Evolutionary conservation across 2,888 invertebrate genomes (phyloP), one percentile per base, ranked within the genome.

Genomic region (Meloe dianella): DNA sequence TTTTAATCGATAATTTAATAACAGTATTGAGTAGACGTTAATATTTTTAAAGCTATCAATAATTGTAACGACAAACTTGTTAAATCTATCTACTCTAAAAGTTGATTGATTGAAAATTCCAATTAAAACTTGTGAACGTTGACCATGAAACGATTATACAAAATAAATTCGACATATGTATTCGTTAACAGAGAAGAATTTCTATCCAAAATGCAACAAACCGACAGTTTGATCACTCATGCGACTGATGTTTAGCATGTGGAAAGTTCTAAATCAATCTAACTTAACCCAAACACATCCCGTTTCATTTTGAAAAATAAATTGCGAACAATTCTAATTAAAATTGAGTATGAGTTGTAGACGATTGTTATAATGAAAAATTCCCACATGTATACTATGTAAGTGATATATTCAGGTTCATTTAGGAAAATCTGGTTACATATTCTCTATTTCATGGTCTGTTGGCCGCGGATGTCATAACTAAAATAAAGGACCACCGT

Each of bases 151-250:
- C 73, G 74, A 75, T 77, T 76, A 74, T 74, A 71, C 71, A 70
- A 76, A 77, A 75, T 72, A 71, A 75, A 77, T 75, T 72, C 71
- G 75, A 76, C 77, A 76, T 76, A 76, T 75, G 75, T 71, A 68
- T 69, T 70, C 69, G 67, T 64, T 64, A 61, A 64, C 60, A 58
- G 35, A 64, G 59, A 67, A 24, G 54, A 67, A 67, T 67, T 60
- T 64, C 51, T 64, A 64, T 58, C 60, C 30, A 54, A 60, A 66
- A 62, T 27, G 14, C 51, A 62, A 66, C 57, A 54, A 60, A 63
- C 56, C 56, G 62, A 60, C 20, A 66, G 66, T 57, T 32, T 32
- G 54, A 35, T 35, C 51, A 27, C 5, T 54, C 24, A 54, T 24
- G 27, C 54, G 22, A 14, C 54, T 27, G 54, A n/a, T 27, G 7